Conservation (phyloP, 2,888 invertebrate species). For the Drosophila dives region DNA sequence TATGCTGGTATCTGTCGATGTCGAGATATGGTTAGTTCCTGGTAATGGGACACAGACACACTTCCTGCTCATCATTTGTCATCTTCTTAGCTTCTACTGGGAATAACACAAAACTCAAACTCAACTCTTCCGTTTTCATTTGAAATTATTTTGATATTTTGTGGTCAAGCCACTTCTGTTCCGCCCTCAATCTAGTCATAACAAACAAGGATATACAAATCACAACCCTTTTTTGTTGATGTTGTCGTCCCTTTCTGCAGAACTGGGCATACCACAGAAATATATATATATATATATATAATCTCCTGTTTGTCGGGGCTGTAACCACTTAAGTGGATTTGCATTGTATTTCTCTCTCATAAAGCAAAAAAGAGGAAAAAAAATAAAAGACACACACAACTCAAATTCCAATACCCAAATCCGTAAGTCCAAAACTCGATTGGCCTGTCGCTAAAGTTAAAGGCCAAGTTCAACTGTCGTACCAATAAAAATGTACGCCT, state of each 20-base stretch:
- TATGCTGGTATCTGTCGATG: slow-evolving; percentile 57
- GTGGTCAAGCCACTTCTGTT: slow-evolving; percentile 59
- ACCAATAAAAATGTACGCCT: slow-evolving; percentile 73
- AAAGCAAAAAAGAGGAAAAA: background rate
- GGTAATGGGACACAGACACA: slow-evolving; percentile 43
- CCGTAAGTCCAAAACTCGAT: slow-evolving; percentile 7
- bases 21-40: slow-evolving; percentile 38
- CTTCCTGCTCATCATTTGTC: slow-evolving; percentile 43
- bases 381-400: slow-evolving; percentile 16
- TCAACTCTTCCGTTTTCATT: slow-evolving; percentile 72
- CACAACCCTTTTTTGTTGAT: slow-evolving; percentile 41
- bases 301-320: slow-evolving; percentile 50
- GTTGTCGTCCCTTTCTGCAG: slow-evolving; percentile 23
- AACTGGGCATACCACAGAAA: slow-evolving; percentile 31
- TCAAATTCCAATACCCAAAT: slow-evolving; percentile 32
- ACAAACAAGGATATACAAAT: slow-evolving; percentile 24
- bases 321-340: slow-evolving; percentile 76
- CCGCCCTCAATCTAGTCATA: slow-evolving; percentile 50
- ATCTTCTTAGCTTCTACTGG: slow-evolving; percentile 27
- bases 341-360: slow-evolving; percentile 27
- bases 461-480: slow-evolving; percentile 53
- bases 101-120: slow-evolving; percentile 22
- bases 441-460: slow-evolving; percentile 10
- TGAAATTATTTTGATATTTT: slow-evolving; percentile 55
- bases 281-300: background rate